Evolutionary conservation across 2,797 vertebrate genomes (phyloP).

Genomic region (Chlorospingus semifuscus): DNA sequence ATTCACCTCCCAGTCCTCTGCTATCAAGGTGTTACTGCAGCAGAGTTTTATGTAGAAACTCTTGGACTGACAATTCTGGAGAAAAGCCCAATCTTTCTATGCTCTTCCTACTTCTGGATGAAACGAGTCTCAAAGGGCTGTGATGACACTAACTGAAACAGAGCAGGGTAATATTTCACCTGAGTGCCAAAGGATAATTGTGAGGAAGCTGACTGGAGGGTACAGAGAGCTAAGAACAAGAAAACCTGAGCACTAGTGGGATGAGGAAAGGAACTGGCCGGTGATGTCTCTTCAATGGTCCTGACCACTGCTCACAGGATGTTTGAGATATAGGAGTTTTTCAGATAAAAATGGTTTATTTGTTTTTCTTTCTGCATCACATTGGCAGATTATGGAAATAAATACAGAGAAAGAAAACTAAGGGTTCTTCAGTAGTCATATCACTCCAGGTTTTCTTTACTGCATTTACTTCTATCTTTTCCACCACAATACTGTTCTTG

Average conservation of each 20-base stretch:
- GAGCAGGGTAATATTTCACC: not conserved
- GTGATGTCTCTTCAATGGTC: not conserved
- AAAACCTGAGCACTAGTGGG: not conserved
- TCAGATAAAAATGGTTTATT: not conserved
- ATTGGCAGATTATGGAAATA: not conserved
- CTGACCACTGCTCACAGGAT: not conserved
- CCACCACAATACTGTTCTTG: rapidly evolving
- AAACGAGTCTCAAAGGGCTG: not conserved
- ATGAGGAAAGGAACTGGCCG: rapidly evolving
- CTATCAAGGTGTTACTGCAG: not conserved
- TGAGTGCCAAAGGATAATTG: not conserved
- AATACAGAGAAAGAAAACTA: not conserved
- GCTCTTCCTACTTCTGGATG: not conserved
- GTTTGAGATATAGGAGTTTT: not conserved
- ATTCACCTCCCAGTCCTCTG: not conserved
- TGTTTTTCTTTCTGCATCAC: not conserved
- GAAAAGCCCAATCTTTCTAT: rapidly evolving
- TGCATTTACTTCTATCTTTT: not conserved
- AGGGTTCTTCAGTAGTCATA: not conserved
- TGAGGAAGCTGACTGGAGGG: not conserved
- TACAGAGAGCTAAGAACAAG: not conserved
- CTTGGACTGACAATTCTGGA: not conserved
- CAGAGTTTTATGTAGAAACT: not conserved
- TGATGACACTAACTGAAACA: not conserved
- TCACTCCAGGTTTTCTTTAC: not conserved